Evolutionary conservation across 2,113 vertebrate species (phyloP).

Genomic region (Sakesphorus luctuosus): DNA sequence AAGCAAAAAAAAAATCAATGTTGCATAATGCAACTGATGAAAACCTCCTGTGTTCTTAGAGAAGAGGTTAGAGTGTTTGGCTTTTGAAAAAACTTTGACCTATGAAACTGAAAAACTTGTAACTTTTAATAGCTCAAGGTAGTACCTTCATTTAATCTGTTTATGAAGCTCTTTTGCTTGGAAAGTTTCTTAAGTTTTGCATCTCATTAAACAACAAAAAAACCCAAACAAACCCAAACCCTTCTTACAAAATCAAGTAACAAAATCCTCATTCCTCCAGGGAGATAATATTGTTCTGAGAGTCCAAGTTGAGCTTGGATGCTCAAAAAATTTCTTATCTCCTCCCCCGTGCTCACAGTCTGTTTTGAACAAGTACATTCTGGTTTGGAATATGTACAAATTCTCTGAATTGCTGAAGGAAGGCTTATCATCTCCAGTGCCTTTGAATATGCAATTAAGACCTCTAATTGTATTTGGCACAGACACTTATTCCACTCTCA

Average conservation of each 20-base stretch:
- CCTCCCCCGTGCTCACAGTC: not conserved
- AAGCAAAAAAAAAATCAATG: not conserved
- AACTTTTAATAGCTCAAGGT: not conserved
- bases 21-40: not conserved
- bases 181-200: not conserved
- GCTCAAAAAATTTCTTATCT: not conserved
- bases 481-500: not conserved
- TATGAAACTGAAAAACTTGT: not conserved
- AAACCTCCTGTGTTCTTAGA: not conserved
- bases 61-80: not conserved
- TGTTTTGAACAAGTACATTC: not conserved
- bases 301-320: not conserved
- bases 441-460: not conserved
- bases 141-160: not conserved
- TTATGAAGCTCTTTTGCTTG: not conserved
- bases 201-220: not conserved
- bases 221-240: accelerated
- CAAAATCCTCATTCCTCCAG: accelerated
- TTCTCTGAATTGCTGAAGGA: not conserved
- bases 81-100: not conserved
- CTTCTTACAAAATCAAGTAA: not conserved
- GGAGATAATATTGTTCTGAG: not conserved
- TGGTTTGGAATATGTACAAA: not conserved
- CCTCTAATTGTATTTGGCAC: not conserved
- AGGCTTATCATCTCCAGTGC: not conserved